These are phyloP conservation scores for Ommatoiulus sabulosus DNA, from an alignment of 2,888 invertebrate genomes.

Conservation along the genomic window DNA sequence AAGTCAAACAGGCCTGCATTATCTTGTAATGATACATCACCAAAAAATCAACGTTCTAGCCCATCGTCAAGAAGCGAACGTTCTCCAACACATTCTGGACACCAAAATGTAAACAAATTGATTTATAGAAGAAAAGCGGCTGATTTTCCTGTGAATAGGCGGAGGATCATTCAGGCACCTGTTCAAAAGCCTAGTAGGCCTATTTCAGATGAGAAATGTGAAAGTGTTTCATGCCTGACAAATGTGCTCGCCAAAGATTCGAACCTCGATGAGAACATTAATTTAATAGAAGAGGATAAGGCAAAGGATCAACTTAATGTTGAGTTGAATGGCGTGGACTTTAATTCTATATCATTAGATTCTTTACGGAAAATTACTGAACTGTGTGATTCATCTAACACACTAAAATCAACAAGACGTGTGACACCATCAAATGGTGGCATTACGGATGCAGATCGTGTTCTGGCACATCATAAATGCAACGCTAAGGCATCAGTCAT, in stretches of 20 bases:
- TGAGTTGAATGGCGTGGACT: background rate
- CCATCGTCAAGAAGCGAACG: background rate
- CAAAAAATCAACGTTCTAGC: background rate
- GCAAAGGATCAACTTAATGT: background rate
- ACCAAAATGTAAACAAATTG: background rate
- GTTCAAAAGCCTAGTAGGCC: background rate
- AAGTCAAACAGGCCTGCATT: background rate
- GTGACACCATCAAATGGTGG: no score
- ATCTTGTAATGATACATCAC: background rate
- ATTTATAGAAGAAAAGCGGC: background rate
- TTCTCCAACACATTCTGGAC: background rate
- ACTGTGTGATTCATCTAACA: background rate
- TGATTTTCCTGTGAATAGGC: background rate
- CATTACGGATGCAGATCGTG: constrained; percentile 39
- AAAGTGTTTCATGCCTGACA: background rate
- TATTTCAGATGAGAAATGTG: background rate
- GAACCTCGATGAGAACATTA: background rate
- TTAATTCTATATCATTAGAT: constrained; percentile 29
- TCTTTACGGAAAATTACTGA: background rate
- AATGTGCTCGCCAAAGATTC: background rate
- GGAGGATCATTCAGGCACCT: background rate
- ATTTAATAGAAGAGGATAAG: background rate
- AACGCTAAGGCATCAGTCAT: background rate
- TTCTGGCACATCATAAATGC: background rate
- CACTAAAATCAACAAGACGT: background rate